These are phyloP conservation scores for Boloria selene DNA, from an alignment of 2,888 invertebrate species.

Conservation along the genomic window DNA sequence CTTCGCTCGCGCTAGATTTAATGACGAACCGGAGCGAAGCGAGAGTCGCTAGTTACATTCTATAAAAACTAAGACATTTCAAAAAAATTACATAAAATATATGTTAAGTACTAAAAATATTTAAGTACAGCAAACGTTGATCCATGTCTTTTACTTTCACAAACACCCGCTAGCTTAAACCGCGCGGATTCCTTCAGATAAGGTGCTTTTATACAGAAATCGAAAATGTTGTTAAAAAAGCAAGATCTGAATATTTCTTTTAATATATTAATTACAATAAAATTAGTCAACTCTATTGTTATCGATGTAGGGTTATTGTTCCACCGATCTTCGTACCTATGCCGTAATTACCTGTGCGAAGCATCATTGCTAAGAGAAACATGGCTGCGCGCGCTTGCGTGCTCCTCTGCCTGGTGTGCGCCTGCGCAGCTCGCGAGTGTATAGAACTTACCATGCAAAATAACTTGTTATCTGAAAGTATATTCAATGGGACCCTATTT, in stretches of 20 bases:
- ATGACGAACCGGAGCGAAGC: too few relatives aligned
- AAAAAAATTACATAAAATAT: too few relatives aligned
- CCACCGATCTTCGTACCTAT: slow-evolving; percentile 41
- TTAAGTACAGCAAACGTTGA: not conserved
- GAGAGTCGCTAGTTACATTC: too few relatives aligned
- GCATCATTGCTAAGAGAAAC: slow-evolving; percentile 62
- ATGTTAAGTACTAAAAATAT: too few relatives aligned
- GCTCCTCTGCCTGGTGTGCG: slow-evolving; percentile 51
- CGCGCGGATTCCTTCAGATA: not conserved
- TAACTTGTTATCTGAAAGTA: slow-evolving; percentile 55
- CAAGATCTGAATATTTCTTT: not conserved
- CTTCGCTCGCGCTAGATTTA: too few relatives aligned
- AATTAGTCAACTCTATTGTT: slow-evolving; percentile 46
- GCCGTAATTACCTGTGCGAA: slow-evolving; percentile 42
- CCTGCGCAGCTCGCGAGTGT: slow-evolving; percentile 62
- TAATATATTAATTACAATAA: slow-evolving; percentile 1
- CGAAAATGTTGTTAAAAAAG: not conserved
- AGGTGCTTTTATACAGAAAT: not conserved
- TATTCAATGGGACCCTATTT: slow-evolving; percentile 65
- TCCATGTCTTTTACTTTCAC: slow-evolving; percentile 3
- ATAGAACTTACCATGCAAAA: slow-evolving; percentile 69
- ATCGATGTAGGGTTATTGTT: slow-evolving; percentile 46
- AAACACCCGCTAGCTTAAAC: not conserved
- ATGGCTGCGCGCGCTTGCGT: slow-evolving; percentile 76
- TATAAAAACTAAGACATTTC: too few relatives aligned